Evolutionary conservation across 2,113 vertebrate species (phyloP), one percentile per base, ranked within the genome.

Genomic region (Silurus asotus): DNA sequence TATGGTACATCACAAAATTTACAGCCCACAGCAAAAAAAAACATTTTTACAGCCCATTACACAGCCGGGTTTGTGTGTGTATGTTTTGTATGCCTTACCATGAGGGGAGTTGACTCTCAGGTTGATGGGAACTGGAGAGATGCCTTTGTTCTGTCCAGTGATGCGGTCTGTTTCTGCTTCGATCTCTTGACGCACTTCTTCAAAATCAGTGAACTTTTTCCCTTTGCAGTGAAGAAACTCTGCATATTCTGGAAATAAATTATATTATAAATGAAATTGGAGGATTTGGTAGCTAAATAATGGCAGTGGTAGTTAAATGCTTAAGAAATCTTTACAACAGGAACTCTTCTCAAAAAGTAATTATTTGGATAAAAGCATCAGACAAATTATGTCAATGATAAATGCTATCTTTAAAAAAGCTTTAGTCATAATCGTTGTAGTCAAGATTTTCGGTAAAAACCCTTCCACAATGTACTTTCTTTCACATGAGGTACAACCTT

Each of bases 221-320:
- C 97, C 97, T 91, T 99, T 99, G 92, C 97, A 98, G 90, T 99
- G 97, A 37, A 99, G 93, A 87, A 99, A 99, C 91, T 99, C 98
- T 0, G 96, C 96, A 96, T 95, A 95, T 92, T 97, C 96, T 97
- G 89, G 4, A 84, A 64, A 87, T 25, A 23, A 86, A 56, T 80
- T 14, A 51, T 59, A 28, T 64, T 17, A 78, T 72, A 4, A 72
- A 72, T 48, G 1, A 72, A 72, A 72, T 49, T 72, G 4, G 1
- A 10, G 6, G 4, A 48, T n/a, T 2, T 51, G 45, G 0, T 20
- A 74, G 9, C 8, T 74, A 19, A 7, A 2, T 23, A 10, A 6
- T 9, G 72, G 4, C 48, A 49, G 2, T 48, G 3, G 8, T 72
- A 20, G 17, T 53, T 51, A 48, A 75, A 45, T 72, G 45, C 48